Evolutionary conservation across 2,113 vertebrate genomes (phyloP), one percentile per base, ranked within the genome.

Genomic region (Alligator mississippiensis): DNA sequence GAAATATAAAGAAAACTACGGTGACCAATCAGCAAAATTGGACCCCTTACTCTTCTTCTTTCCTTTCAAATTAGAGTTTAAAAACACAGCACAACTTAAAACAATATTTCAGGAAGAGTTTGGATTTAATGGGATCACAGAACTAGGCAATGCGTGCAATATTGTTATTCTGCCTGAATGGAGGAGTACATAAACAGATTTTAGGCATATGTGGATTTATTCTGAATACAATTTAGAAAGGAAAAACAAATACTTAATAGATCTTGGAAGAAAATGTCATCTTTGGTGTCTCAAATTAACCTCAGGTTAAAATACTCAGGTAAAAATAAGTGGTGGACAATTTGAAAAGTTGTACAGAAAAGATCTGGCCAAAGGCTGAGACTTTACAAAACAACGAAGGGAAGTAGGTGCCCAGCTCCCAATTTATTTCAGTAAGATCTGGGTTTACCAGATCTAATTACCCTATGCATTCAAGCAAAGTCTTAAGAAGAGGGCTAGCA

Each of bases 1-100:
- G 11, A 70, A 75, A 90, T 92, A 78, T 0, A 18, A 63, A 82
- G 47, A 21, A 61, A 47, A 47, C 47, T 47, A 8, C 9, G 5
- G 1, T 12, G 3, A 47, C 25, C 55, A 5, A 12, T 15, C 93
- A 90, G 54, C 5, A 11, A 81, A 7, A 2, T 47, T 89, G 1
- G 0, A 3, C 14, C 2, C 0, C 78, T 82, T 86, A 54, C 59
- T 13, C 6, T 24, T 8, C 55, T 16, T 13, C 4, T 60, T 61
- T 57, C 15, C 70, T 68, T 91, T 72, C 82, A 30, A 75, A 61
- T 0, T 75, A 15, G 47, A 47, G 47, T 63, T 88, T 84, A 30
- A 84, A 82, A 59, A 84, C 47, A 59, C 15, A 77, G 6, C n/a
- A 47, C 6, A 86, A 80, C 2, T 28, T 66, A 9, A 72, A 77